These are phyloP conservation scores for Monochamus alternatus DNA, from an alignment of 2,888 invertebrate genomes.

Conservation along the genomic window DNA sequence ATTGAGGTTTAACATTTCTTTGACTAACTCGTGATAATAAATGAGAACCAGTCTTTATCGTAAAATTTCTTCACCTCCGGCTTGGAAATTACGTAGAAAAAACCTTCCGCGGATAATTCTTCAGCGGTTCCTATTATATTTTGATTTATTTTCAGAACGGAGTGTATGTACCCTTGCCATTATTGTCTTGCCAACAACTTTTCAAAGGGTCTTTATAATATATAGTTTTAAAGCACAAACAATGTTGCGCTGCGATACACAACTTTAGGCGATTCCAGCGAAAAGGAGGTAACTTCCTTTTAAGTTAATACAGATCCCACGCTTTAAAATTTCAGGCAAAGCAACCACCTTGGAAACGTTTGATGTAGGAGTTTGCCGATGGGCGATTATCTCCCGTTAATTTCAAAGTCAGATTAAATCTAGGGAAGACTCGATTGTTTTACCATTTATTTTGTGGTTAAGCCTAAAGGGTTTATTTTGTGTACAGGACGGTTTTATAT, in stretches of 20 bases:
- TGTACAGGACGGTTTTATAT: too few species aligned
- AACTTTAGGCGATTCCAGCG: not conserved
- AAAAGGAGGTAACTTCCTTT: not conserved
- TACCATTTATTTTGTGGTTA: not conserved
- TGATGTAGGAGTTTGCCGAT: not conserved
- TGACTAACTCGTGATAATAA: too few species aligned
- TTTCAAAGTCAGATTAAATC: not conserved
- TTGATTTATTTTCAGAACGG: too few species aligned
- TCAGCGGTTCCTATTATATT: too few species aligned
- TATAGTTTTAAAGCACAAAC: not conserved
- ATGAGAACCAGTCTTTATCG: too few species aligned
- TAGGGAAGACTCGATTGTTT: not conserved
- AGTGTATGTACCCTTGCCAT: too few species aligned
- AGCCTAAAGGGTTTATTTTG: too few species aligned
- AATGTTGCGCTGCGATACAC: not conserved
- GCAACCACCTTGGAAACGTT: not conserved
- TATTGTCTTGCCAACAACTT: not conserved
- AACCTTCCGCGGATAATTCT: too few species aligned
- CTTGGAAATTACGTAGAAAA: too few species aligned
- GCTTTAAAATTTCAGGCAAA: slow-evolving; percentile 8
- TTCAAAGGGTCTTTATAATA: not conserved
- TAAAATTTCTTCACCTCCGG: too few species aligned
- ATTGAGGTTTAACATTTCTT: too few species aligned
- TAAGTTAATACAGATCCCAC: not conserved
- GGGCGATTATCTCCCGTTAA: not conserved